These are phyloP conservation scores for Drosophila trapezifrons DNA, from an alignment of 1,140 invertebrate species.

Conservation along the genomic window DNA sequence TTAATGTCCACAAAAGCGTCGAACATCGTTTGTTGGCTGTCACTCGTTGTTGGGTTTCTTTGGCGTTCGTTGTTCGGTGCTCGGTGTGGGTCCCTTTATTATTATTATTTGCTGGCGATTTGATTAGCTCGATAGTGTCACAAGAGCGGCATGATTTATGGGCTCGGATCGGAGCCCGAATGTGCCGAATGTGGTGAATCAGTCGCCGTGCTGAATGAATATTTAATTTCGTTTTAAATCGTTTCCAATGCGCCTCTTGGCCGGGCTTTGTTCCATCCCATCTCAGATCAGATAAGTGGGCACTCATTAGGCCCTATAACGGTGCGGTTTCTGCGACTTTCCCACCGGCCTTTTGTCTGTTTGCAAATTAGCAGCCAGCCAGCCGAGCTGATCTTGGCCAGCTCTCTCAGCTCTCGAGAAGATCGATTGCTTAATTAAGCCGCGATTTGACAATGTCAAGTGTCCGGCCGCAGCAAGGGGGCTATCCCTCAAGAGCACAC, in stretches of 20 bases:
- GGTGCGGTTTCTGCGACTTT: conserved; percentile 59
- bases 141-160: conserved; percentile 83
- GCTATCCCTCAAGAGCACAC: conserved; percentile 65
- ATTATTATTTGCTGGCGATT: conserved; percentile 70
- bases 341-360: conserved; percentile 60
- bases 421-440: conserved; percentile 82
- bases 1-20: conserved; percentile 83
- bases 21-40: conserved; percentile 81
- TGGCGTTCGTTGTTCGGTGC: conserved; percentile 16
- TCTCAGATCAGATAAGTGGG: conserved; percentile 66
- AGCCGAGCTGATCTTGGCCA: conserved; percentile 27
- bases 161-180: conserved; percentile 25
- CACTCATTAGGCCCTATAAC: conserved; percentile 77
- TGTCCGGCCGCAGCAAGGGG: conserved; percentile 68
- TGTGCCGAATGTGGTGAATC: conserved; percentile 51
- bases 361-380: conserved; percentile 64
- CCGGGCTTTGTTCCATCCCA: conserved; percentile 23
- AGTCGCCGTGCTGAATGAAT: conserved; percentile 50
- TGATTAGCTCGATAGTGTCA: conserved; percentile 84
- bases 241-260: conserved; percentile 44
- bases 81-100: conserved; percentile 44
- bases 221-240: conserved; percentile 77
- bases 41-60: conserved; percentile 48
- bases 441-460: conserved; percentile 80
- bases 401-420: conserved; percentile 28